Base-by-base conservation (phyloP, 2,797 vertebrate species). In the Anolis apletophallus region DNA sequence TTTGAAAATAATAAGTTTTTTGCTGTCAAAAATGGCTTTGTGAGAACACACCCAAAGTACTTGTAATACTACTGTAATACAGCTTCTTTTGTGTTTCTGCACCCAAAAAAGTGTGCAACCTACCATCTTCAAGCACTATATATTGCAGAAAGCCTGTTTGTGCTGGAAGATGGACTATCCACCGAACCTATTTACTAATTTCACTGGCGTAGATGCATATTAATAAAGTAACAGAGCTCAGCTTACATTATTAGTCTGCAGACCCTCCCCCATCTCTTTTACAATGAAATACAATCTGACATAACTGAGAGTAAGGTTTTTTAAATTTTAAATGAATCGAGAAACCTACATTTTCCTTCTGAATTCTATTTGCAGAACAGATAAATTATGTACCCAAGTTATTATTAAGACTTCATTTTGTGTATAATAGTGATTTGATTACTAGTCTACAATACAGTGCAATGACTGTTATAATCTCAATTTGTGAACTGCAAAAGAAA, bases 401-500 rank as follows among this genome's bases (percentile, higher is more conserved):
- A 80, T 91, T 91, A 88, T 77, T 88, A 86, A 81, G 75, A 89
- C 72, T 90, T 91, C 74, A 79, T 87, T 76, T 80, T 89, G 85
- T 78, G 88, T 85, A 86, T 89, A 80, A 92, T 87, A 81, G 74
- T 79, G 71, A 91, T 94, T 91, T 88, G 85, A 93, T 80, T 87
- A 92, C 86, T 87, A 80, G 80, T 83, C 77, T 76, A 73, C 82
- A 87, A 85, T 88, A 90, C 91, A 89, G 81, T 90, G 84, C 85
- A 78, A 68, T 76, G n/a, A 89, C 85, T 88, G 89, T 90, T 93
- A 91, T 90, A 91, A 88, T 92, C 89, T 89, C 85, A 93, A 90
- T 92, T 91, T 94, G 88, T 69, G 88, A 91, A 88, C 90, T 83
- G 83, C 90, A 87, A 91, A 93, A 88, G 75, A 86, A 94, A 92